phyloP scores from a whole-genome alignment of 1,140 invertebrate genomes.

The Caenorhabditis elegans region WBcel235 BX284604.4:15956501-15957000 shows the following conservation, averaged over 20 bases:
- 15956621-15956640: neutral
- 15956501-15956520: too few species aligned
- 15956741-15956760: too few species aligned
- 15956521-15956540: too few species aligned
- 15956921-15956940: neutral
- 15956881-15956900: neutral
- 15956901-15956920: neutral
- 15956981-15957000: too few species aligned
- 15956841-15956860: neutral
- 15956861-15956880: neutral
- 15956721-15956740: too few species aligned
- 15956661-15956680: neutral
- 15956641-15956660: neutral
- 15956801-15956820: neutral
- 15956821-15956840: neutral
- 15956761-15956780: too few species aligned
- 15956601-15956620: constrained; percentile 7
- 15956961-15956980: neutral
- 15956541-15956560: too few species aligned
- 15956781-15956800: too few species aligned
- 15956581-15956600: constrained; percentile 13
- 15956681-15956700: neutral
- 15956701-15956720: too few species aligned
- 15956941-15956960: neutral
- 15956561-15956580: too few species aligned